These are phyloP conservation scores for Arrhamphus sclerolepis DNA, from an alignment of 2,797 vertebrate species.

Conservation along the genomic window DNA sequence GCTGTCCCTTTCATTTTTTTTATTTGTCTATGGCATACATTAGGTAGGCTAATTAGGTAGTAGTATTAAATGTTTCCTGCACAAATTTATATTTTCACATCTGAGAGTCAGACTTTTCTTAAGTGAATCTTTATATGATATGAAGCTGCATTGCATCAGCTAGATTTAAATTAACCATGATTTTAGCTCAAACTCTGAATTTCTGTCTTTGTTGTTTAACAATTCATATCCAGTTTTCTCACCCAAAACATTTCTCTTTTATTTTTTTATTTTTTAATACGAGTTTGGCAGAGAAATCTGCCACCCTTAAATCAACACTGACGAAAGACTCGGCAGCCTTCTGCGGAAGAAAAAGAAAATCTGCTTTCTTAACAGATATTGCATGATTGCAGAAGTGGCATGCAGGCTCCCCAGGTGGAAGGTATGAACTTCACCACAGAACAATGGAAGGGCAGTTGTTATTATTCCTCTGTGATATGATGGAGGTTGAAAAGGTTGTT, in stretches of 20 bases:
- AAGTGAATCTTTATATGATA: too few relatives aligned
- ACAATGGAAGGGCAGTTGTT: constrained; percentile 31
- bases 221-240: neutral
- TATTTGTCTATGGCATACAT: too few relatives aligned
- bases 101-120: too few relatives aligned
- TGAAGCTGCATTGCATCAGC: too few relatives aligned
- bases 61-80: neutral
- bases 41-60: neutral
- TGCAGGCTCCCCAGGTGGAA: neutral
- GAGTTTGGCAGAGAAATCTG: neutral
- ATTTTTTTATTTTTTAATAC: too few relatives aligned
- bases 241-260: neutral
- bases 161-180: too few relatives aligned
- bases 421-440: constrained; percentile 9
- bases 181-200: too few relatives aligned
- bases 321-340: constrained; percentile 8
- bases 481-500: constrained; percentile 40
- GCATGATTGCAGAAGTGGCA: constrained; percentile 26
- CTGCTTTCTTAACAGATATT: constrained; percentile 9
- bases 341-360: constrained; percentile 1
- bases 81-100: too few relatives aligned
- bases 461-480: constrained; percentile 34
- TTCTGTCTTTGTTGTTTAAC: neutral
- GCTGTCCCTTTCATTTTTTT: too few relatives aligned
- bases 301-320: constrained; percentile 6